Evolutionary conservation across 2,113 vertebrate species (phyloP).

Genomic region (Gila orcuttii): DNA sequence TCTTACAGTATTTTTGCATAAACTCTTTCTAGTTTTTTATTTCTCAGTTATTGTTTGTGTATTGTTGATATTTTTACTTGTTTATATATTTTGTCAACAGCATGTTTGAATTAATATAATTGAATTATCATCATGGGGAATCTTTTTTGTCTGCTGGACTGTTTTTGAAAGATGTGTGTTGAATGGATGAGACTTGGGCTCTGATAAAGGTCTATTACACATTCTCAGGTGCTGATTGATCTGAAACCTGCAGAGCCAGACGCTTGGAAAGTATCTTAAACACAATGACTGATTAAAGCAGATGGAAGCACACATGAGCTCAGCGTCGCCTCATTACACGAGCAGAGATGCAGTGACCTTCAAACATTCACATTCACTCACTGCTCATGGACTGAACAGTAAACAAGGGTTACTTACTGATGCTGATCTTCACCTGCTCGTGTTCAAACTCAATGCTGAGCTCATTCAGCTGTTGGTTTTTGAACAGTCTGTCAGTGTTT

Average conservation of each 20-base stretch:
- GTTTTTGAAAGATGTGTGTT: neutral
- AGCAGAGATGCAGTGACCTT: constrained; percentile 7
- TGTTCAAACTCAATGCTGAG: too few relatives aligned
- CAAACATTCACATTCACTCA: neutral
- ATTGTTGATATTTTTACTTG: too few relatives aligned
- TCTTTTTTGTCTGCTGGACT: neutral
- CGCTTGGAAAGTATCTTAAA: neutral
- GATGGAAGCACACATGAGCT: neutral
- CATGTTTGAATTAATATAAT: neutral
- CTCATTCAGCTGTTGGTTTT: neutral
- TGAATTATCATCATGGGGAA: neutral
- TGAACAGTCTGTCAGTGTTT: neutral
- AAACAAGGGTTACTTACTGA: too few relatives aligned
- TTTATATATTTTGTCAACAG: neutral
- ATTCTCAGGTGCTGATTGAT: neutral
- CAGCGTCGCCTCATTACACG: neutral
- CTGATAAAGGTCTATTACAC: neutral
- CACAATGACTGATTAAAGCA: constrained; percentile 9
- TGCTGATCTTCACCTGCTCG: neutral
- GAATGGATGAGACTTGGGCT: neutral
- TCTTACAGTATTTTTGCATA: neutral
- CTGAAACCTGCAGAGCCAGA: neutral
- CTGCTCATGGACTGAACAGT: neutral
- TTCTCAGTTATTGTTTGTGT: neutral
- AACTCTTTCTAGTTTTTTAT: neutral